Percentiles rank a stretch among this genome's conserved stretches.
phyloP scores from a whole-genome alignment of 1,140 invertebrate species.

The Bombus difficillimus region DNA sequence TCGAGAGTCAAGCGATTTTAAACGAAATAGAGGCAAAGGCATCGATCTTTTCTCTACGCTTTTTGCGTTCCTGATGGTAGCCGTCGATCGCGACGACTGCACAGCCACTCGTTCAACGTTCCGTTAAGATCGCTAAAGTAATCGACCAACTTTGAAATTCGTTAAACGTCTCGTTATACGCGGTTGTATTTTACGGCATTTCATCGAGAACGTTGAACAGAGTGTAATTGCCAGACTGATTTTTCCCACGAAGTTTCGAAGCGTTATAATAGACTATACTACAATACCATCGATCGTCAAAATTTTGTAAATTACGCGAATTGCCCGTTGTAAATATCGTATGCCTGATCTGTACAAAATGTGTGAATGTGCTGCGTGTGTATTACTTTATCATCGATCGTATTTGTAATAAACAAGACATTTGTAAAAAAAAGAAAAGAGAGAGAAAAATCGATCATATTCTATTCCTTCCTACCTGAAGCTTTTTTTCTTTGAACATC shows the following conservation, averaged over 20 bases:
- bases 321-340: constrained; percentile 73
- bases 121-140: no score
- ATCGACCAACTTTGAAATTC: background rate
- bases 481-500: background rate
- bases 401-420: constrained; percentile 74
- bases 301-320: constrained; percentile 73
- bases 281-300: constrained; percentile 30
- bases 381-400: constrained; percentile 56
- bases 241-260: constrained; percentile 50
- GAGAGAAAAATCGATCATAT: constrained; percentile 1
- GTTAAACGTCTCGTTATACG: no score
- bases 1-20: background rate
- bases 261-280: constrained; percentile 8
- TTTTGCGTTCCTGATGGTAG: constrained; percentile 22
- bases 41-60: background rate
- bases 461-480: background rate
- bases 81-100: background rate
- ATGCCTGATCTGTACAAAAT: constrained; percentile 72
- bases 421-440: constrained; percentile 56
- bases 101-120: constrained; percentile 8
- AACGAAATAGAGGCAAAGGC: background rate
- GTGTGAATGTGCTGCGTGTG: constrained; percentile 51
- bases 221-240: constrained; percentile 72
- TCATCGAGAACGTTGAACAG: constrained; percentile 1
- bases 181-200: background rate